Conservation (phyloP, 2,888 invertebrate genomes). For the Drosophila lutescens region DNA sequence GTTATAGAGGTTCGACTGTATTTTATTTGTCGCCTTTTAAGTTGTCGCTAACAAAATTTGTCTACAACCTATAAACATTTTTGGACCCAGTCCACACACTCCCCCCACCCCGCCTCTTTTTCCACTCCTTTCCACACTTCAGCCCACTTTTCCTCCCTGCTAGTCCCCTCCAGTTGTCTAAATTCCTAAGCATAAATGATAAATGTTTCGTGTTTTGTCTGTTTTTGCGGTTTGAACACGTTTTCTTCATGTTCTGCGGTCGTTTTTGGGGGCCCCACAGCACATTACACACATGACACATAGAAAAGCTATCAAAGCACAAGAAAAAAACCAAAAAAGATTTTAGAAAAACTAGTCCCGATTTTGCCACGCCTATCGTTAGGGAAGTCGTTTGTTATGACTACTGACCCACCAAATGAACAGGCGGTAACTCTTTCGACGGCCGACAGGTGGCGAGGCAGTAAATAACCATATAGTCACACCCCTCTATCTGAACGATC, state of each 20-base stretch:
- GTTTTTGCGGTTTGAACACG: slow-evolving; percentile 50
- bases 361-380: slow-evolving; percentile 54
- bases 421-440: slow-evolving; percentile 20
- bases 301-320: slow-evolving; percentile 21
- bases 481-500: slow-evolving; percentile 15
- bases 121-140: slow-evolving; percentile 3
- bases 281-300: slow-evolving; percentile 11
- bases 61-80: slow-evolving; percentile 45
- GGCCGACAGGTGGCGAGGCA: slow-evolving; percentile 60
- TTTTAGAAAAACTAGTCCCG: slow-evolving; percentile 38
- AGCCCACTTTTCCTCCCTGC: background rate
- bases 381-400: slow-evolving; percentile 69
- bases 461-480: slow-evolving; percentile 59
- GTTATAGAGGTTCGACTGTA: background rate
- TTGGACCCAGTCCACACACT: slow-evolving; percentile 11
- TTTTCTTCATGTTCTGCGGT: slow-evolving; percentile 67
- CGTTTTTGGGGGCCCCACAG: slow-evolving; percentile 17
- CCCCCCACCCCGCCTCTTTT: background rate
- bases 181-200: slow-evolving; percentile 59
- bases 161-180: slow-evolving; percentile 2
- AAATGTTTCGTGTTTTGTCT: slow-evolving; percentile 69
- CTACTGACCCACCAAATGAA: slow-evolving; percentile 20
- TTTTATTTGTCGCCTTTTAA: background rate
- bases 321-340: slow-evolving; percentile 8
- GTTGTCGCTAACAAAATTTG: slow-evolving; percentile 39